These are phyloP conservation scores for Sphaeramia orbicularis DNA, from an alignment of 2,797 vertebrate species.

Conservation along the genomic window DNA sequence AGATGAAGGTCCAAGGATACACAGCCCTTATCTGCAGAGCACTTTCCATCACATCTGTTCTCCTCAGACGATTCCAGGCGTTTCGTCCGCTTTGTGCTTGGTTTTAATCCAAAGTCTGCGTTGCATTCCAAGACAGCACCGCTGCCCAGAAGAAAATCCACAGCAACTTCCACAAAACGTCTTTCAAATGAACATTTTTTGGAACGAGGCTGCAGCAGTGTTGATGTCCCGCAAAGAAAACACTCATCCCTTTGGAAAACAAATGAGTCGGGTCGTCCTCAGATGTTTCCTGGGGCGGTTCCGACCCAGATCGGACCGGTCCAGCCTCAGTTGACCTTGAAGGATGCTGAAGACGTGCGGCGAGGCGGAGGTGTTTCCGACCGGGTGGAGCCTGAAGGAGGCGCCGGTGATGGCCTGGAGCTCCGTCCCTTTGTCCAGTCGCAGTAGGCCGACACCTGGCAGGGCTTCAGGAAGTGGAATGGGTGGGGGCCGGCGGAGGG, in stretches of 20 bases:
- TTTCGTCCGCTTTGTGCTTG: slow-evolving; percentile 61
- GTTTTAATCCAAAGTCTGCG: slow-evolving; percentile 71
- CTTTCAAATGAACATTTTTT: slow-evolving; percentile 59
- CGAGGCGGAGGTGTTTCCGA: slow-evolving; percentile 71
- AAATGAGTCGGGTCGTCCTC: slow-evolving; percentile 21
- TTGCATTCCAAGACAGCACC: slow-evolving; percentile 60
- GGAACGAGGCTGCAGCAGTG: slow-evolving; percentile 36
- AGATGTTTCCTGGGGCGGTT: slow-evolving; percentile 7
- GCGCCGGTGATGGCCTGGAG: slow-evolving; percentile 83
- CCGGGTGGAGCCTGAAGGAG: slow-evolving; percentile 78
- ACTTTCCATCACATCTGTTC: slow-evolving; percentile 74
- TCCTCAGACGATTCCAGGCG: slow-evolving; percentile 60
- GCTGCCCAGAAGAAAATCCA: slow-evolving; percentile 68
- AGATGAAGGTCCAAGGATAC: slow-evolving; percentile 60
- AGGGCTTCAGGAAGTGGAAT: slow-evolving; percentile 89
- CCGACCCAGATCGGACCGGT: background rate
- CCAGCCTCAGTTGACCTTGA: slow-evolving; percentile 87
- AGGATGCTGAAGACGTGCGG: slow-evolving; percentile 93
- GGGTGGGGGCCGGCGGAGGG: slow-evolving; percentile 85
- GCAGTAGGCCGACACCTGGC: slow-evolving; percentile 92
- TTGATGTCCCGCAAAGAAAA: slow-evolving; percentile 28
- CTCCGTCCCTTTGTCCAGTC: slow-evolving; percentile 84
- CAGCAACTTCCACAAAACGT: slow-evolving; percentile 73
- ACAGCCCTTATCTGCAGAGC: slow-evolving; percentile 64
- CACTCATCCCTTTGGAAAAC: slow-evolving; percentile 32